A percentile compares a stretch with the other conserved stretches of the same genome.
Evolutionary conservation across 2,797 vertebrate genomes (phyloP).

Genomic region (Lacerta bilineata): DNA sequence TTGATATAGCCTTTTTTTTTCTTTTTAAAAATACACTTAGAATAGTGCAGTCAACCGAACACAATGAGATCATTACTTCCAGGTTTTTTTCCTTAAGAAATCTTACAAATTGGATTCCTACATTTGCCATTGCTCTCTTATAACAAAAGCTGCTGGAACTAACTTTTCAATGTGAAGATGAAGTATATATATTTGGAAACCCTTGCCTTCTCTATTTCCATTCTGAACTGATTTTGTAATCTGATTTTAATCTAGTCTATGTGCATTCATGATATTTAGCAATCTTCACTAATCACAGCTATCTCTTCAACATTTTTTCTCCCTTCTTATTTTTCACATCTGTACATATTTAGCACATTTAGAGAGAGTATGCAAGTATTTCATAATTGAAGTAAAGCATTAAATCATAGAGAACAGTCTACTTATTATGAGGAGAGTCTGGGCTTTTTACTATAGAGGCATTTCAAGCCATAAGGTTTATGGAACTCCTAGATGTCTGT

Average conservation of each 20-base stretch:
- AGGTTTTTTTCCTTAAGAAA: not conserved
- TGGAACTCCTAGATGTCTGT: not conserved
- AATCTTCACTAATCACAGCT: not conserved
- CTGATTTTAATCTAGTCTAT: not conserved
- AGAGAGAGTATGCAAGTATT: not conserved
- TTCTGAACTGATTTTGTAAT: not conserved
- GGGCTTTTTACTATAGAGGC: not conserved
- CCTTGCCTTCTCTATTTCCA: not conserved
- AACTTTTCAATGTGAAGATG: not conserved
- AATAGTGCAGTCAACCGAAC: not conserved
- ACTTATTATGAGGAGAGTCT: not conserved
- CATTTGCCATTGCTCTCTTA: not conserved
- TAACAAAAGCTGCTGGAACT: not conserved
- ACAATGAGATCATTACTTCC: not conserved
- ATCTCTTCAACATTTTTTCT: not conserved
- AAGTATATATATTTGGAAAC: not conserved
- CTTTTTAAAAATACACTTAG: not conserved
- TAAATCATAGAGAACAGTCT: not conserved
- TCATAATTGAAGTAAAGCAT: not conserved
- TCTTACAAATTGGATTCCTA: not conserved
- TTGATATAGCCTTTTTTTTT: not conserved
- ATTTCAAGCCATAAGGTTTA: not conserved
- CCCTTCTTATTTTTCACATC: not conserved
- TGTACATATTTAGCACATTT: conserved; percentile 10
- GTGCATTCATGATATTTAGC: not conserved